These are phyloP conservation scores for Callaeas wilsoni DNA, from an alignment of 2,113 vertebrate genomes.

Conservation along the genomic window DNA sequence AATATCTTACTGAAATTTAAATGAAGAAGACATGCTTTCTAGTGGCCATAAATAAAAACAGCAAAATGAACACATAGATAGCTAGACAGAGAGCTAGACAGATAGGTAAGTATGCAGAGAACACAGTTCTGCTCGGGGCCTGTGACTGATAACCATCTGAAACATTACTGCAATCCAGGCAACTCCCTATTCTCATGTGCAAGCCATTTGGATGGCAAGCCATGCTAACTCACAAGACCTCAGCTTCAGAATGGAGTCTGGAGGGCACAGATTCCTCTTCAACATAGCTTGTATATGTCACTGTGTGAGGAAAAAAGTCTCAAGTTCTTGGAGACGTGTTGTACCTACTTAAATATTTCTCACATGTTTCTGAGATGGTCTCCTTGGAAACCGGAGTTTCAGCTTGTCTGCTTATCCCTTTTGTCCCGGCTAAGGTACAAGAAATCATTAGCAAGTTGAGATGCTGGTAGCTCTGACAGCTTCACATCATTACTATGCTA, in stretches of 20 bases:
- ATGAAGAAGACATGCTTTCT: background rate
- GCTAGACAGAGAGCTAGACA: background rate
- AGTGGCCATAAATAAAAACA: background rate
- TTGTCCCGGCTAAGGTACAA: background rate
- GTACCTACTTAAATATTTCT: conserved; percentile 18
- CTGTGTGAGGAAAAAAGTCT: background rate
- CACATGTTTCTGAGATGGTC: conserved; percentile 3
- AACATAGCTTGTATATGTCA: background rate
- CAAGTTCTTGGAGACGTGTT: background rate
- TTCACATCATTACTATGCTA: conserved; percentile 20
- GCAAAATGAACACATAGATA: background rate
- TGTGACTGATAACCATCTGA: background rate
- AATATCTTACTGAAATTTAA: background rate
- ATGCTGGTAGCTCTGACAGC: conserved; percentile 1
- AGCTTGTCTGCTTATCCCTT: conserved; percentile 14
- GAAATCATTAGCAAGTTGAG: conserved; percentile 31
- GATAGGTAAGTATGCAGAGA: background rate
- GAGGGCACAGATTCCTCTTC: background rate
- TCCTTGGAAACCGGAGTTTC: conserved; percentile 58
- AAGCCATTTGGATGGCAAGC: background rate
- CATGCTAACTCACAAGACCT: background rate
- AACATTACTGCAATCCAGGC: background rate
- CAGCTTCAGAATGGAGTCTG: background rate
- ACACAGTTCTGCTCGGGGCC: background rate
- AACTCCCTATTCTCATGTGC: background rate